Evolutionary conservation across 2,888 invertebrate species (phyloP), one percentile per base, ranked within the genome.

Genomic region (Phalera bucephala): DNA sequence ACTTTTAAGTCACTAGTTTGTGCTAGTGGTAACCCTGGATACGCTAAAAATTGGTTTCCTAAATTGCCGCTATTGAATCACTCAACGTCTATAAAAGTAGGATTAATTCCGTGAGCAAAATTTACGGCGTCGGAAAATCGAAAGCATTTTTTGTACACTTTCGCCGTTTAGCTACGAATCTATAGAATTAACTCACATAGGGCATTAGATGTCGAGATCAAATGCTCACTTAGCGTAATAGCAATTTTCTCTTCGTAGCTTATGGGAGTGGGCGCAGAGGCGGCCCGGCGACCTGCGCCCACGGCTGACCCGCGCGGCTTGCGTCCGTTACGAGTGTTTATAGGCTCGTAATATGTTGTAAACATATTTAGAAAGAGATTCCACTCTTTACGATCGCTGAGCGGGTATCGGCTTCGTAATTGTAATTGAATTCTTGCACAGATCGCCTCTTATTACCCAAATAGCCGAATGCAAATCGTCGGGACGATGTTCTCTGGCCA

Each of bases 331-430:
- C 57, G 48, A 55, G 58, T 64, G 63, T 80, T 80, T 80, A 80
- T 72, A 60, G 61, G 53, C 64, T 58, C 58, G 47, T 71, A 74
- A 74, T 70, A 62, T 58, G 54, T 66, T 70, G 70, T 77, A 72
- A 75, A 77, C 64, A 70, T 69, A 76, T 74, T 76, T 72, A 71
- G 63, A 69, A 68, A 70, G 69, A 71, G 69, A 73, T 73, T 70
- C 71, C 65, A 49, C 59, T 63, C 56, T 79, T 78, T 79, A 84
- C 73, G 75, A 74, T 57, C 53, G 44, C 54, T 52, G 52, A 58
- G 74, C 68, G 62, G 51, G 59, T 60, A 59, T 59, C 49, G 45
- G 50, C 52, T 46, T 50, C 50, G 62, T 71, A 61, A 64, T 60
- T 56, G 60, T 65, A 64, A 74, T 70, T 72, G 66, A 62, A 68